Base-by-base conservation (phyloP, 2,797 vertebrate genomes). In the Rhinogobio ventralis region DNA sequence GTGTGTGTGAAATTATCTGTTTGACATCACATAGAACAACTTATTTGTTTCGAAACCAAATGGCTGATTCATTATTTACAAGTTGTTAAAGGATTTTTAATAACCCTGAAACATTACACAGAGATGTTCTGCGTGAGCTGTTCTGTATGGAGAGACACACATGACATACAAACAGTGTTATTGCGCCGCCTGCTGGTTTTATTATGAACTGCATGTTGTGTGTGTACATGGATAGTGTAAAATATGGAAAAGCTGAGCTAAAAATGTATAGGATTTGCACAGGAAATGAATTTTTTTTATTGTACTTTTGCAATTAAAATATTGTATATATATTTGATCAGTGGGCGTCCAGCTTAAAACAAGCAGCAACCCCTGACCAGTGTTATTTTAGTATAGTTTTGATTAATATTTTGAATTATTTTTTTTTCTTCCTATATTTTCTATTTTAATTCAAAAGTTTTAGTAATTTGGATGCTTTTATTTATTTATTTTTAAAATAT, bases 121-220 rank as follows among this genome's bases (percentile, higher is more conserved):
- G 25, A 39, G 51, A 15, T n/a, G 14, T 81, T 19, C 42, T 11
- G 1, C 2, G 17, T 0, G 13, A 30, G 13, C 4, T 49, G 19
- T 30, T 49, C 28, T 53, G 28, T 20, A 10, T 39, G 33, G 57
- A 66, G 57, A 66, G 19, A 3, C n/a, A 33, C 15, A 23, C 11
- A 15, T 14, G n/a, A 28, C 13, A 49, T 20, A 5, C 11, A 17
- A 23, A 7, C 53, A 46, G 78, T 84, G 28, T 28, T 69, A 5
- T 74, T 45, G 46, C 72, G 66, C 72, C 73, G 0, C 81, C 87
- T 84, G 77, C 73, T 81, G 85, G 51, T 9, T 30, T 5, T 74
- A 8, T 30, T 7, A 17, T 25, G 13, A 83, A 79, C 36, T 75
- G 51, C 23, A n/a, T 28, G 51, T 19, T 28, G 57, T 25, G 57